Conservation (phyloP, 2,888 invertebrate species). For the Spilosoma lubricipeda region DNA sequence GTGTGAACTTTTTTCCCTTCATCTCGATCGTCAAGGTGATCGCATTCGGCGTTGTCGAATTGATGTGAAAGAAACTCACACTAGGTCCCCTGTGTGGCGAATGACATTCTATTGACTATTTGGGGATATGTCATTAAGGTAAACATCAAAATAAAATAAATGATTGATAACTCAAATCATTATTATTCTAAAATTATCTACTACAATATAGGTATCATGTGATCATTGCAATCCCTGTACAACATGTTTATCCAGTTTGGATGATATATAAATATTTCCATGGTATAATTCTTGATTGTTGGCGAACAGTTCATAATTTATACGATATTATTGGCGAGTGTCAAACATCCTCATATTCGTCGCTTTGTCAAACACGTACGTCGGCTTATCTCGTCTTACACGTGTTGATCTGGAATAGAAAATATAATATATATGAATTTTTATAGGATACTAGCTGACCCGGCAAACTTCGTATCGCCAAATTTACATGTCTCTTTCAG, state of each 20-base stretch:
- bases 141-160: background rate
- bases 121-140: background rate
- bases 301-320: background rate
- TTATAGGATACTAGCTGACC: too few relatives aligned
- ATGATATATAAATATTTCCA: background rate
- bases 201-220: background rate
- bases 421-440: too few relatives aligned
- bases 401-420: conserved; percentile 60
- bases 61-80: background rate
- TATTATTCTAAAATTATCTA: background rate
- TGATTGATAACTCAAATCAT: background rate
- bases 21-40: too few relatives aligned
- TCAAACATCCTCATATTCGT: conserved; percentile 74
- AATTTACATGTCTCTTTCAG: too few relatives aligned
- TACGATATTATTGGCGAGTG: background rate
- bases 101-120: background rate
- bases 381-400: conserved; percentile 55
- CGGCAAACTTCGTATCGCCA: too few relatives aligned
- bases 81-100: background rate
- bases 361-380: conserved; percentile 60
- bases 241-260: background rate
- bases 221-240: background rate
- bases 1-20: too few relatives aligned
- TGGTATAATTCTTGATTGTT: background rate
- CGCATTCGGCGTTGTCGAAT: background rate